Percentiles rank a stretch among this genome's conserved stretches.
phyloP scores from a whole-genome alignment of 2,888 invertebrate genomes.

The Limnephilus marmoratus region DNA sequence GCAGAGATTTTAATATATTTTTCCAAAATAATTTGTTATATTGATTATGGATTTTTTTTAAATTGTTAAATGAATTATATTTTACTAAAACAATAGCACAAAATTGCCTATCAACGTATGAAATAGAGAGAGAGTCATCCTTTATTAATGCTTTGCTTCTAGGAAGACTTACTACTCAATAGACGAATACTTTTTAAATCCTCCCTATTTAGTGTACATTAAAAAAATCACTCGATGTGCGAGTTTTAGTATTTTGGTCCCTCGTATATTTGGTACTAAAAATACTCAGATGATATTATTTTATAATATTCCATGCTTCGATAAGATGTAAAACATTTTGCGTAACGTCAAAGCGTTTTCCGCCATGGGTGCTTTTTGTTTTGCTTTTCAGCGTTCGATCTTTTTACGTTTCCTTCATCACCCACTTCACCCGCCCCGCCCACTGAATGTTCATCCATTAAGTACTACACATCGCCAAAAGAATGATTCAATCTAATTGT shows the following conservation, averaged over 20 bases:
- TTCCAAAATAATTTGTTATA: neutral
- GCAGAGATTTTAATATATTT: neutral
- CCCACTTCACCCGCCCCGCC: neutral
- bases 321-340: conserved; percentile 28
- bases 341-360: conserved; percentile 34
- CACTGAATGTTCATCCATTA: conserved; percentile 34
- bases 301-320: neutral
- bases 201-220: neutral
- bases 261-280: neutral
- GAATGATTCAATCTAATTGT: neutral
- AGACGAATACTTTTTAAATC: neutral
- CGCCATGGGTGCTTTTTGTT: conserved; percentile 42
- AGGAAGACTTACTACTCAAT: neutral
- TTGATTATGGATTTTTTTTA: neutral
- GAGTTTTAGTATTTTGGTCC: neutral
- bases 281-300: neutral
- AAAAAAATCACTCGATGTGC: conserved; percentile 8
- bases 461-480: conserved; percentile 32
- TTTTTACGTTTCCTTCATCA: conserved; percentile 25
- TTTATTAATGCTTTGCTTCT: neutral
- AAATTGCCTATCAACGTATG: neutral
- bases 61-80: neutral
- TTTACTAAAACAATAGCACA: neutral
- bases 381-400: conserved; percentile 48
- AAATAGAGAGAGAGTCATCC: neutral